Evolutionary conservation across 2,113 vertebrate species (phyloP), one percentile per base, ranked within the genome.

Genomic region (Oryzias melastigma): DNA sequence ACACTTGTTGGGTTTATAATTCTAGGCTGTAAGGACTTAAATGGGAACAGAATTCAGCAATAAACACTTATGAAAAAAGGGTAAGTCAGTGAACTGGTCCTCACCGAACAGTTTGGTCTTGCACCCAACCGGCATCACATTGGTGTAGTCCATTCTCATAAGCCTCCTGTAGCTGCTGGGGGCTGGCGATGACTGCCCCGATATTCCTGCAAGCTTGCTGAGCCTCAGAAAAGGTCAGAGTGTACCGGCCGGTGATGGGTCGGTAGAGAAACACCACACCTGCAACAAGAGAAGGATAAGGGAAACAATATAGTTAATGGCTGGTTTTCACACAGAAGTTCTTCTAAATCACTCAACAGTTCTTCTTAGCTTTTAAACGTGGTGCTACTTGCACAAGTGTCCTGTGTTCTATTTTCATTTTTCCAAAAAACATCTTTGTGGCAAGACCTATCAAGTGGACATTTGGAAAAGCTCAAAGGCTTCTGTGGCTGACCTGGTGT

Each of bases 251-350:
- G 12, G 85, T 88, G 49, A 90, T 91, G 0, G 93, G 88, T 0
- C 93, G 92, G 75, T 99, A 97, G 87, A 98, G 95, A 83, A 98
- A 99, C 63, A 96, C 93, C 19, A 97, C 91, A 48, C 95, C 96
- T 95, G 61, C 47, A 45, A 73, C 50, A 52, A 16, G 5, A 40
- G 25, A 54, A 16, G 15, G 52, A 20, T 12, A 24, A 1, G 20
- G n/a, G 25, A 29, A 43, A 18, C 7, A 7, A 14, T 52, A 48
- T 2, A 35, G 1, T 48, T 1, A 14, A n/a, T n/a, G 1, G 14
- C 12, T 13, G 27, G 12, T 29, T 18, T 46, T 14, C 3, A 35
- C 12, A 8, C 7, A 5, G n/a, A 1, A 13, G n/a, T 52, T 52
- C 16, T n/a, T 8, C 22, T 15, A 14, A 5, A 24, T 20, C 24